These are phyloP conservation scores for Xerus rutilus DNA, from an alignment of 2,797 vertebrate species.

Conservation along the genomic window DNA sequence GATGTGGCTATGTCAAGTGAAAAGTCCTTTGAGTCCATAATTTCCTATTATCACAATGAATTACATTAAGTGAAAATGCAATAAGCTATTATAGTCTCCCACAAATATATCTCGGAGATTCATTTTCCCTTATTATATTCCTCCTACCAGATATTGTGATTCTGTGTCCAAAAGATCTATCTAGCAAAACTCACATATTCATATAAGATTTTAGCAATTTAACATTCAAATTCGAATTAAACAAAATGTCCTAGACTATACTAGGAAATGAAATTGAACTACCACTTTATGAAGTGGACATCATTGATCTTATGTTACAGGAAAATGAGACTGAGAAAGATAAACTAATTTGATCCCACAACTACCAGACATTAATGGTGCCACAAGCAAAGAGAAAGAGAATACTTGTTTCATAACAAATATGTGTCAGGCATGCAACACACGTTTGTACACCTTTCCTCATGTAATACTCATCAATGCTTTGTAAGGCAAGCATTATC, in stretches of 20 bases:
- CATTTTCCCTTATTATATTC: background rate
- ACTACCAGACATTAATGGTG: background rate
- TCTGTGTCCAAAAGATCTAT: conserved; percentile 6
- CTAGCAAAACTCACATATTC: conserved; percentile 41
- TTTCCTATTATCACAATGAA: background rate
- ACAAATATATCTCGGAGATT: background rate
- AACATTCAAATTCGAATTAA: conserved; percentile 24
- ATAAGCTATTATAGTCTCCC: background rate
- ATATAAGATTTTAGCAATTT: background rate
- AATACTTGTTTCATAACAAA: background rate
- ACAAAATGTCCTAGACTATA: background rate
- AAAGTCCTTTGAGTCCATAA: no score
- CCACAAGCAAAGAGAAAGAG: background rate
- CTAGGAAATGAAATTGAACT: conserved; percentile 31
- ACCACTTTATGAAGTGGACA: background rate
- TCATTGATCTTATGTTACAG: background rate
- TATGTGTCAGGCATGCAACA: background rate
- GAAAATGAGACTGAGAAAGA: conserved; percentile 14
- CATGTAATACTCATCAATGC: background rate
- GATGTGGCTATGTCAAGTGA: no score
- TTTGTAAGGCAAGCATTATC: background rate
- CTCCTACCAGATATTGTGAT: background rate
- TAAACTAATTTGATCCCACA: background rate
- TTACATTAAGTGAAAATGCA: conserved; percentile 14
- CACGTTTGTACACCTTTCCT: background rate